A percentile compares a stretch with the other conserved stretches of the same genome.
Evolutionary conservation across 2,888 invertebrate genomes (phyloP).

Genomic region (Clunio marinus): DNA sequence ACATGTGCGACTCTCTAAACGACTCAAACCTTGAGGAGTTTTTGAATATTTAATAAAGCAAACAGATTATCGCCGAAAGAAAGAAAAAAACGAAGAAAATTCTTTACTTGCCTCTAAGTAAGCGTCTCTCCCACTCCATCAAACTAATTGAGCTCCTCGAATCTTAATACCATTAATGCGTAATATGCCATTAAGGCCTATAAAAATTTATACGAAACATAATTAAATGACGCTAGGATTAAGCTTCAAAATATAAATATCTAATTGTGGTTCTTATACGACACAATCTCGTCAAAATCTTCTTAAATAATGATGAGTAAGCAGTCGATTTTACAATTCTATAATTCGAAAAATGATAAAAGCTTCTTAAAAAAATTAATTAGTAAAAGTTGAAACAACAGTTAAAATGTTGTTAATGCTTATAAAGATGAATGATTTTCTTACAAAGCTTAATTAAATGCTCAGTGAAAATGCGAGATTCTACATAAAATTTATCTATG

Average conservation of each 20-base stretch:
- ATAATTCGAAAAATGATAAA: too few relatives aligned
- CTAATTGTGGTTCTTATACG: neutral
- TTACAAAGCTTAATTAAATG: too few relatives aligned
- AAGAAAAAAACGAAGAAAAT: neutral
- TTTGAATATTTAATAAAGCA: neutral
- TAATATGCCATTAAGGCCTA: neutral
- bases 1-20: neutral
- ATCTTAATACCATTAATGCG: neutral
- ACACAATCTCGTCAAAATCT: neutral
- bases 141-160: too few relatives aligned
- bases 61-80: neutral
- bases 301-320: too few relatives aligned
- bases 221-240: neutral
- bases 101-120: neutral
- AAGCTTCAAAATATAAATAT: neutral
- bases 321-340: too few relatives aligned
- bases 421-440: too few relatives aligned
- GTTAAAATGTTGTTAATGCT: too few relatives aligned
- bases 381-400: too few relatives aligned
- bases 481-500: too few relatives aligned
- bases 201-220: neutral
- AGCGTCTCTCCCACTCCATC: too few relatives aligned
- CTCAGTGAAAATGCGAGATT: too few relatives aligned
- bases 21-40: neutral
- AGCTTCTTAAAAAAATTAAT: too few relatives aligned